Evolutionary conservation across 1,140 invertebrate species (phyloP).

Genomic region (Ooceraea biroi): DNA sequence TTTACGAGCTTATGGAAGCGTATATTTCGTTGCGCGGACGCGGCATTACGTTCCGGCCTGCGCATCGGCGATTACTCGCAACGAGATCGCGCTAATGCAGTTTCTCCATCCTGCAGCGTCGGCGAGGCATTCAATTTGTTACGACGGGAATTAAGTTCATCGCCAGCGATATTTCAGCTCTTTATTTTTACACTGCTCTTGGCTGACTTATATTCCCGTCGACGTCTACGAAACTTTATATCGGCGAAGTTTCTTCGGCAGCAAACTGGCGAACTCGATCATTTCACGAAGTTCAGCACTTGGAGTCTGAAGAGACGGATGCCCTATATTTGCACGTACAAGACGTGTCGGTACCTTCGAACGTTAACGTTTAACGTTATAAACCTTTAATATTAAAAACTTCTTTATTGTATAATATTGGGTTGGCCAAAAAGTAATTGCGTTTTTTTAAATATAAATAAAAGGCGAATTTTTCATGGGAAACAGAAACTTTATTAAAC

Average conservation of each 20-base stretch:
- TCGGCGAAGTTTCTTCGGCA: neutral
- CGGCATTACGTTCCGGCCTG: conserved; percentile 16
- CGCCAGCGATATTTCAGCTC: neutral
- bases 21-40: conserved; percentile 39
- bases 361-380: conserved; percentile 26
- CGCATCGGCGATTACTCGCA: conserved; percentile 14
- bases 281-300: conserved; percentile 27
- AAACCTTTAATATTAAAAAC: too few relatives aligned
- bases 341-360: neutral
- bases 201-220: neutral
- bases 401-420: too few relatives aligned
- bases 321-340: neutral
- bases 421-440: too few relatives aligned
- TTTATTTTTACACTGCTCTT: neutral
- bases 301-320: neutral
- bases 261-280: conserved; percentile 1
- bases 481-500: too few relatives aligned
- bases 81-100: conserved; percentile 44
- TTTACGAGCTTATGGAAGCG: conserved; percentile 71
- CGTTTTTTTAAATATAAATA: too few relatives aligned
- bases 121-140: conserved; percentile 19
- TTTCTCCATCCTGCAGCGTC: neutral
- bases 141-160: conserved; percentile 16
- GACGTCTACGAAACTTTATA: conserved; percentile 36
- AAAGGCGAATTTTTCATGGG: too few relatives aligned